Base-by-base conservation (phyloP, 2,113 vertebrate species). In the Bagarius yarrelli region DNA sequence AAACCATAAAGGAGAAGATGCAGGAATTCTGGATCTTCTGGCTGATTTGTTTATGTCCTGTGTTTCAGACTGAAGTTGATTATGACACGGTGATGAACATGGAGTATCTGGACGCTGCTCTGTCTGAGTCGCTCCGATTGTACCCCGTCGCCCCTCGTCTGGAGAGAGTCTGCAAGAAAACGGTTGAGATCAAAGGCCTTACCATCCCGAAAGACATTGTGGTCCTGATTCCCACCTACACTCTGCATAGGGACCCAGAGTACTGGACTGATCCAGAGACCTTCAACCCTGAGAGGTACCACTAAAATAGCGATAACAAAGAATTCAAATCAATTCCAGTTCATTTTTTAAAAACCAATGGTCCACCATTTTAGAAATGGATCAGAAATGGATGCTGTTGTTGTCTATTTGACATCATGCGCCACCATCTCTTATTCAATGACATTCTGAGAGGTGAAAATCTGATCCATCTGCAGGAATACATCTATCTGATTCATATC, bases 101-200 rank as follows among this genome's bases (percentile, higher is more conserved):
- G 94, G 94, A 96, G 3, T 96, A 95, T 81, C 88, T 97, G 5
- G 92, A 96, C 19, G 94, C 93, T 91, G 94, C 93, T 18, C 30
- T 96, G 78, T 95, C 89, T 0, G 94, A 98, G 86, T 78, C 89
- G 1, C 84, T 94, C 53, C 83, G 92, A 19, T 81, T 96, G 12
- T 95, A 83, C 16, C 94, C 95, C 0, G 0, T 67, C 0, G 77
- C 0, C 0, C 80, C 21, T 0, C 85, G 92, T 5, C 0, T 95
- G 0, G 90, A 95, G 8, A 92, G 95, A 60, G 0, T 93, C 14
- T 90, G 94, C 82, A 96, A 96, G 88, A 81, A 91, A 66, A 91
- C 92, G 0, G 88, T 95, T 74, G 93, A 95, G 75, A 18, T 96
- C 9, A 88, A 80, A 0, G 91, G 91, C 9, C 34, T 94, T 19